Evolutionary conservation across 2,888 invertebrate genomes (phyloP), one percentile per base, ranked within the genome.

Genomic region (Chrysolina americana): DNA sequence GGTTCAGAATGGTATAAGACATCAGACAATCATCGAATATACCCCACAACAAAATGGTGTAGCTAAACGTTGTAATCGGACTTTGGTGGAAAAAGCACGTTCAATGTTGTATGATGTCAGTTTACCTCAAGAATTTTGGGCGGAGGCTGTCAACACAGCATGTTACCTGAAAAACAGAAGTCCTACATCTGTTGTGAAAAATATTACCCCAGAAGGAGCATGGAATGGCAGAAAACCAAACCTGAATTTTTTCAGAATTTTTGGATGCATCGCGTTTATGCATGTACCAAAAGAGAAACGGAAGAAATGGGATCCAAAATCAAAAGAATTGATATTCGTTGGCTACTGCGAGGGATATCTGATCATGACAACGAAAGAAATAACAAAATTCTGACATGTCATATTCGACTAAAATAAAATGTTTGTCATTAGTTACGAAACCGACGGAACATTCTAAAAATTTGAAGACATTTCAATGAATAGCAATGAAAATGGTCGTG

Each of bases 231-330:
- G 53, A 53, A 21, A 53, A 53, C 21, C 53, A 3, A 21, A 23
- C 10, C 53, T 53, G 13, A 53, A 53, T 17, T 13, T 21, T 21
- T 21, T 53, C 1, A 53, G 21, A 23, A 53, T 53, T 53, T 53
- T 53, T 53, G 11, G 53, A 53, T 53, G 53, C 53, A 53, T 21
- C 11, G 53, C 21, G 19, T 53, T 21, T 21, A 53, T 5, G 53
- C 21, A 53, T 53, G 3, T 53, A 19, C 53, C 53, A 21, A 23
- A 23, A 53, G 21, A 47, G 47, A 47, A 53, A 53, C 53, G 53
- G 11, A 53, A 53, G 21, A 53, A 53, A 21, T 53, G 23, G 11
- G 21, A 47, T 47, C 15, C 47, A 15, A 47, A 47, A 47, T 47
- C 47, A 47, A 47, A 47, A 15, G 47, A 47, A n/a, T 15, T 47